Base-by-base conservation (phyloP, 2,797 vertebrate species). In the Halcyon chelicuti region DNA sequence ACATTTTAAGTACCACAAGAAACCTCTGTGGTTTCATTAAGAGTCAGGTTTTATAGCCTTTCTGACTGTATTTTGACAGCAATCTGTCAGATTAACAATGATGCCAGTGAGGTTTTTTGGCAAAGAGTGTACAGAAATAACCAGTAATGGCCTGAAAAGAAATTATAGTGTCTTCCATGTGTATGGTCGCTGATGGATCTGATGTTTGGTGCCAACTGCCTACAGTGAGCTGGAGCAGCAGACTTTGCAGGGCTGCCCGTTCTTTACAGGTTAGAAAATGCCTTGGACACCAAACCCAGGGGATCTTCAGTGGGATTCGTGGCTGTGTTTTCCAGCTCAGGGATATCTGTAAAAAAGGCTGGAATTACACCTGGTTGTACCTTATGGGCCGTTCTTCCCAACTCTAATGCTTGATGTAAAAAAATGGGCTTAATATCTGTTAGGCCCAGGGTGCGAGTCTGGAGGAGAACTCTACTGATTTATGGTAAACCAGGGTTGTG, bases 11-110 rank as follows among this genome's bases (percentile, higher is more conserved):
- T 17, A 37, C 8, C 2, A 44, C 29, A 74, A 23, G 76, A 16
- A 54, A 22, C 10, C 39, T 85, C 23, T 19, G 31, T 77, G 46
- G 29, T 75, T 95, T 94, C 42, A 72, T 77, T 70, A 74, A 80
- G 63, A 71, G 77, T 18, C 15, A 63, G 23, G 3, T 86, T 85
- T 88, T 88, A 67, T 13, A 73, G 21, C 9, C 12, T 77, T 84
- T 95, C 22, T 81, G 42, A 7, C n/a, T 92, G 76, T 26, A n/a
- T 61, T 94, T 92, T 78, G 61, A 57, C n/a, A 75, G n/a, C 52
- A 57, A 33, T 33, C 31, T 93, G 29, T 65, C 35, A 72, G 18
- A 47, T 84, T 58, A 89, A 42, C 17, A 81, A 54, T 21, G 75
- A 85, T 7, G 29, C 14, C 13, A 62, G 31, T 0, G 15, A 68